Evolutionary conservation across 1,140 invertebrate genomes (phyloP).

Genomic region (Eriocheir sinensis): DNA sequence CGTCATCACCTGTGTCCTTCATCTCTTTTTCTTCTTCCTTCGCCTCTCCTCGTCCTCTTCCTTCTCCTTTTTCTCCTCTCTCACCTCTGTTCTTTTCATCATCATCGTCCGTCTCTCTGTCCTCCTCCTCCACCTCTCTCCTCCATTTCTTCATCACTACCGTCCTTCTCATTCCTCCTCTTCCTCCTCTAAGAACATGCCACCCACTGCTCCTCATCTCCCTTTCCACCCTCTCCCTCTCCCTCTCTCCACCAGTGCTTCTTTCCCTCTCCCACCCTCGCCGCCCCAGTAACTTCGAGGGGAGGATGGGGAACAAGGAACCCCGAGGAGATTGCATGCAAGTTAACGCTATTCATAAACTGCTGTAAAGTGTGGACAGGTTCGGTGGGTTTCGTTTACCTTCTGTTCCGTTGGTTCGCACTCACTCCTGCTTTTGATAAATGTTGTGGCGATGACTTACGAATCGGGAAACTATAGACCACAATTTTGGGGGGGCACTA

Average conservation of each 20-base stretch:
- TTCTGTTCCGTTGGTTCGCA: too few species aligned
- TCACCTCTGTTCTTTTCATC: neutral
- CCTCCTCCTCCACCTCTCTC: too few species aligned
- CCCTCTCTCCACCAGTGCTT: too few species aligned
- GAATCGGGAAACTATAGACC: neutral
- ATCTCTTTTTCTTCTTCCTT: neutral
- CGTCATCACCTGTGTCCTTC: neutral
- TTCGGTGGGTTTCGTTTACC: too few species aligned
- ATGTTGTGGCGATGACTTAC: too few species aligned
- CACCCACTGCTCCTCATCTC: neutral
- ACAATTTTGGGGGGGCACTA: neutral
- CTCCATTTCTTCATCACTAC: neutral
- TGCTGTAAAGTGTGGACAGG: too few species aligned
- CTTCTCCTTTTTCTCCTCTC: neutral
- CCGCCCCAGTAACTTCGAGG: neutral
- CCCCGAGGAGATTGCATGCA: neutral
- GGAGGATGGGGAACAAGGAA: neutral
- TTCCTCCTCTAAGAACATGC: neutral
- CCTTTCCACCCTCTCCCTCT: neutral
- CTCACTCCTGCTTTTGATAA: too few species aligned
- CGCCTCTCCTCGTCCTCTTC: neutral
- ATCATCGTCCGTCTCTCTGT: too few species aligned
- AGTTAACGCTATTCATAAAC: neutral
- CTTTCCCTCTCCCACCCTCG: constrained; percentile 3
- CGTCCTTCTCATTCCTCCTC: neutral